A percentile compares a stretch with the other conserved stretches of the same genome.
Conservation (phyloP, 2,113 vertebrate genomes). For the Papio anubis region DNA sequence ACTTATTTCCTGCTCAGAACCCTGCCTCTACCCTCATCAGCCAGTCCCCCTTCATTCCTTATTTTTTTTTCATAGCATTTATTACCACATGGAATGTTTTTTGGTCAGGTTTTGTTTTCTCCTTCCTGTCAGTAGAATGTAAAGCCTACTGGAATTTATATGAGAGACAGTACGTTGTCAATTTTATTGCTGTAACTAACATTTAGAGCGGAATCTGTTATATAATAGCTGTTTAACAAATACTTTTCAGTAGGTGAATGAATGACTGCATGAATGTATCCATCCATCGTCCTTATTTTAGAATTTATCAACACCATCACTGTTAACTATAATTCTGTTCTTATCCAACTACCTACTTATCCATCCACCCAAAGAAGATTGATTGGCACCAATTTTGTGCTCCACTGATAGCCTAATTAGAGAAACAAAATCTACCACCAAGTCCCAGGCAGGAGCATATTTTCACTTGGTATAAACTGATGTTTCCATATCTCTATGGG, state of each 20-base stretch:
- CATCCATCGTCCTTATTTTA: neutral
- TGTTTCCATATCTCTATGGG: neutral
- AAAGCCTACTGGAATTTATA: neutral
- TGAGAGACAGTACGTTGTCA: neutral
- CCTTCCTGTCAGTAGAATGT: neutral
- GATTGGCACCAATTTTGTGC: neutral
- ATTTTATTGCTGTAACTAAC: neutral
- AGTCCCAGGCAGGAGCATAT: neutral
- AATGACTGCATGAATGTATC: neutral
- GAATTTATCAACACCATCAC: neutral
- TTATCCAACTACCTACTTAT: neutral
- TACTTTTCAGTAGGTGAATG: neutral
- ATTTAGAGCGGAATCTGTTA: neutral
- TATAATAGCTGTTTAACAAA: neutral
- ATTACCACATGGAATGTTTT: neutral
- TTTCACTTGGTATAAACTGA: neutral
- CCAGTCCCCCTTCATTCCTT: neutral
- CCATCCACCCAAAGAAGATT: neutral
- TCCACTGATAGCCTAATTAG: neutral
- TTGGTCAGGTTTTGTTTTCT: neutral
- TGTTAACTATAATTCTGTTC: neutral
- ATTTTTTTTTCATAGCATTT: neutral
- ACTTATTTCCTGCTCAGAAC: neutral
- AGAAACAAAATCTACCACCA: neutral
- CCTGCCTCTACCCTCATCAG: neutral